Base-by-base conservation (phyloP, 2,113 vertebrate species). In the Furnarius figulus region DNA sequence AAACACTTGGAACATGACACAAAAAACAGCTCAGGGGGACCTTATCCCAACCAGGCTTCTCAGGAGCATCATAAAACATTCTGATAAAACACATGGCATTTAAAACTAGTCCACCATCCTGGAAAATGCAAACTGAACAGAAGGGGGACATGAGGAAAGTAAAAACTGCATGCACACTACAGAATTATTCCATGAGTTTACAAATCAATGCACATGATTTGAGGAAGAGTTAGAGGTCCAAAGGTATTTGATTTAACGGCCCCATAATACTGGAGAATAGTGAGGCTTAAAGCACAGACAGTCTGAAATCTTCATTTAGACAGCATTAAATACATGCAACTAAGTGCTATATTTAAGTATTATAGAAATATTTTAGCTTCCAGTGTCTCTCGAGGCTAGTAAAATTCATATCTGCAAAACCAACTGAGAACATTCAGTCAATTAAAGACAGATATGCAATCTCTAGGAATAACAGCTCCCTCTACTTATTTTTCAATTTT, bases 401-500 rank as follows among this genome's bases (percentile, higher is more conserved):
- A 66, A 82, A 93, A 87, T 55, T 93, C 46, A 13, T 71, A 67
- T 53, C 70, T 81, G 18, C 18, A 62, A 89, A 92, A 82, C 35
- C 52, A 85, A 85, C 67, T n/a, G 75, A 81, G n/a, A 74, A 74
- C 5, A 71, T 92, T 83, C 31, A 79, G 47, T 76, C 67, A 79
- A 50, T 68, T 52, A 86, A 89, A 92, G 65, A 30, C 7, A 94
- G 44, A 92, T 92, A 76, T 56, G 30, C 28, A 61, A 65, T 81
- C 71, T 93, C 85, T 18, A 89, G 85, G 63, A 89, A 81, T 93
- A 94, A 52, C 14, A 61, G 6, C 53, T 90, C 85, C 28, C 21
- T 88, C 42, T 68, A 42, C 35, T 94, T 79, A 86, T 74, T 94
- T 94, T 96, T 78, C 58, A 71, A 1, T 72, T 89, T 93, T 53